Conservation (phyloP, 2,797 vertebrate genomes). For the Sebastes variabilis region DNA sequence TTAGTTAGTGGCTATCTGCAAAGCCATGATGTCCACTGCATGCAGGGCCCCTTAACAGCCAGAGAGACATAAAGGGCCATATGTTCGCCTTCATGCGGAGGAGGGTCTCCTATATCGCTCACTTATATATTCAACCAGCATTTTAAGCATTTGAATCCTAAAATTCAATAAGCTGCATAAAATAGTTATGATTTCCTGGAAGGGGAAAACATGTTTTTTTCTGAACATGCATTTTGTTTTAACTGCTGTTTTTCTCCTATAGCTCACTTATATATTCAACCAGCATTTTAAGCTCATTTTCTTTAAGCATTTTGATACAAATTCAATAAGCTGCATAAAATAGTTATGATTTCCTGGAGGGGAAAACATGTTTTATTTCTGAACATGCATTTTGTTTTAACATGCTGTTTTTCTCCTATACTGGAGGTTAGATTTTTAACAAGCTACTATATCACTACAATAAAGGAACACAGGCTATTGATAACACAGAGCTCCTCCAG, state of each 20-base stretch:
- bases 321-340: neutral
- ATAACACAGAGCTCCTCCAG: conserved; percentile 4
- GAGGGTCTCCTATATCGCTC: conserved; percentile 1
- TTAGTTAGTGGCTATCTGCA: conserved; percentile 25
- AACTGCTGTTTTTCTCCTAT: neutral
- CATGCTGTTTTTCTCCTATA: neutral
- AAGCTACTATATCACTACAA: neutral
- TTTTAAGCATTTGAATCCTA: neutral
- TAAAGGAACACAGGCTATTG: neutral
- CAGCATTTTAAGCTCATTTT: neutral
- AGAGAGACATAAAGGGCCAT: conserved; percentile 8
- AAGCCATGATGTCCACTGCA: conserved; percentile 51
- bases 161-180: neutral
- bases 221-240: neutral
- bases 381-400: neutral
- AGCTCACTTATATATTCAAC: neutral
- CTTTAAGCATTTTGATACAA: neutral
- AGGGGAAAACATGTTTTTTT: neutral
- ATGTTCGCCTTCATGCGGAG: neutral
- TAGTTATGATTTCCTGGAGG: neutral
- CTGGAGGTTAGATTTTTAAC: neutral
- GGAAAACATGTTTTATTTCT: neutral
- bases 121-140: neutral
- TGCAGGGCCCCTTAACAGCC: conserved; percentile 40
- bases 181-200: neutral